Conservation (phyloP, 37 sponge, comb jelly and placozoan genomes). For the Diacarnus erythraeanus region DNA sequence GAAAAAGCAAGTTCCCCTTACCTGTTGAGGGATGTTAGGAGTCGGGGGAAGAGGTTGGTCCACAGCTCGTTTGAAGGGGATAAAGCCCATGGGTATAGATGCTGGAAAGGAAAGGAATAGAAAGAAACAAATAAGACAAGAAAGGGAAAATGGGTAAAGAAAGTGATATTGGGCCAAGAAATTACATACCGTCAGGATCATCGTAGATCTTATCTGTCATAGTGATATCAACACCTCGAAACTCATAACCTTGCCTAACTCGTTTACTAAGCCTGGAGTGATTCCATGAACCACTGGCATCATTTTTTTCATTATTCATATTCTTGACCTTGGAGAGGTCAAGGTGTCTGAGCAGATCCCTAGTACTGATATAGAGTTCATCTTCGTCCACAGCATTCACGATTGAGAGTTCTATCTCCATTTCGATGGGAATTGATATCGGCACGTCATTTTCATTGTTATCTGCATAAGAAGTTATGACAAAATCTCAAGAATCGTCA, state of each 20-base stretch:
- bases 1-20: too few relatives aligned
- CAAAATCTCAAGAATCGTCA: background rate
- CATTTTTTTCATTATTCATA: background rate
- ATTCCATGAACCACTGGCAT: too few relatives aligned
- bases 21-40: background rate
- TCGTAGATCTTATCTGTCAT: slow-evolving; percentile 24
- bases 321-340: slow-evolving; percentile 28
- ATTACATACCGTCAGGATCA: slow-evolving; percentile 16
- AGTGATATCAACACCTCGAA: slow-evolving; percentile 1
- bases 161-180: background rate
- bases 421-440: slow-evolving; percentile 22
- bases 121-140: background rate
- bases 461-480: background rate
- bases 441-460: background rate
- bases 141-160: background rate
- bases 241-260: slow-evolving; percentile 20
- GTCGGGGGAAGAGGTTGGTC: background rate
- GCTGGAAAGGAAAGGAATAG: background rate
- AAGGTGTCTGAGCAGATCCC: slow-evolving; percentile 8
- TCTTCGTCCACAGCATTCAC: background rate
- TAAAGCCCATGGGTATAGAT: background rate
- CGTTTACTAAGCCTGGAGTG: background rate
- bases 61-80: background rate
- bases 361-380: slow-evolving; percentile 34
- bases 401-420: slow-evolving; percentile 23